phyloP scores from a whole-genome alignment of 2,888 invertebrate species.

The Volucella inanis region DNA sequence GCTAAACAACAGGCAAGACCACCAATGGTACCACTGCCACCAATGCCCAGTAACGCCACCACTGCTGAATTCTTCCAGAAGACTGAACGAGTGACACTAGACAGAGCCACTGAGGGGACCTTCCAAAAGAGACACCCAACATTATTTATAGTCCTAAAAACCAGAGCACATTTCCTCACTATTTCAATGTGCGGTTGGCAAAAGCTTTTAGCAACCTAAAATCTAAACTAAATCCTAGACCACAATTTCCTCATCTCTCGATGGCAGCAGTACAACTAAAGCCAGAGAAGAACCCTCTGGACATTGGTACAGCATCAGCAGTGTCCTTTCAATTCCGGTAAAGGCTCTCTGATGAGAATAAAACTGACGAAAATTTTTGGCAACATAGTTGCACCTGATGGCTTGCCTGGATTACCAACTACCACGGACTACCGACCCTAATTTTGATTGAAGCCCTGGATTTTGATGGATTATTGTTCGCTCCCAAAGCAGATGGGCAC shows the following conservation, averaged over 20 bases:
- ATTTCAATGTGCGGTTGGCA: slow-evolving; percentile 70
- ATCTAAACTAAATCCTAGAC: slow-evolving; percentile 71
- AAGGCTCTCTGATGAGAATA: slow-evolving; percentile 51
- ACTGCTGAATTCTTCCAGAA: not conserved
- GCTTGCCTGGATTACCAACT: slow-evolving; percentile 8
- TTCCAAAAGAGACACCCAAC: slow-evolving; percentile 57
- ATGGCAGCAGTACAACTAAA: slow-evolving; percentile 14
- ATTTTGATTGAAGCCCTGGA: slow-evolving; percentile 71
- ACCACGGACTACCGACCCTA: slow-evolving; percentile 48
- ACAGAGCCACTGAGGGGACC: slow-evolving; percentile 13
- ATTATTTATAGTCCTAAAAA: slow-evolving; percentile 70
- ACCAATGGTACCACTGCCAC: slow-evolving; percentile 5
- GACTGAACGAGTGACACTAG: slow-evolving; percentile 24
- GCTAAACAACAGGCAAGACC: slow-evolving; percentile 46
- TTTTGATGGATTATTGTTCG: slow-evolving; percentile 72
- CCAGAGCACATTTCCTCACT: slow-evolving; percentile 73
- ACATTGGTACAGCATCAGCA: slow-evolving; percentile 10
- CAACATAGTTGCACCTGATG: slow-evolving; percentile 69
- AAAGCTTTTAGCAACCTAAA: slow-evolving; percentile 73
- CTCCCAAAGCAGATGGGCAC: slow-evolving; percentile 57
- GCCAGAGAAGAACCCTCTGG: not conserved
- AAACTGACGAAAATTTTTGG: slow-evolving; percentile 56
- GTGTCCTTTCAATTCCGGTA: slow-evolving; percentile 46
- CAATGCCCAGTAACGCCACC: not conserved
- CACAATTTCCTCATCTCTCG: slow-evolving; percentile 71